Conservation (phyloP, 1,140 invertebrate genomes). For the Popillia japonica region DNA sequence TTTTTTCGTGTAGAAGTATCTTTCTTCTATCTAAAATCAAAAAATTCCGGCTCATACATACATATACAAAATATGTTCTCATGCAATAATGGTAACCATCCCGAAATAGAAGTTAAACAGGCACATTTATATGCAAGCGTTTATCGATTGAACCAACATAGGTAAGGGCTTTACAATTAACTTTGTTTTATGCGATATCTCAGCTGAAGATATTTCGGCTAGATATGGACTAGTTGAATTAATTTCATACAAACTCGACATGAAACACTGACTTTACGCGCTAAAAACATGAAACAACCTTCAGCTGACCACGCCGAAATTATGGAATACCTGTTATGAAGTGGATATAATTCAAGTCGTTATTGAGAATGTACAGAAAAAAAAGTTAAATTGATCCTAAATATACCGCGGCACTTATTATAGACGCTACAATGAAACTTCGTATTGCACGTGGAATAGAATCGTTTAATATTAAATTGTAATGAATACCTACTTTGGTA, state of each 20-base stretch:
- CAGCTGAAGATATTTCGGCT: constrained; percentile 7
- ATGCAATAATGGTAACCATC: no score
- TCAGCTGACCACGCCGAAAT: constrained; percentile 2
- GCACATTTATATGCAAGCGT: not conserved
- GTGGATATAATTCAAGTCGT: not conserved
- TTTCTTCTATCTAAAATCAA: no score
- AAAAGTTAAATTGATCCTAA: not conserved
- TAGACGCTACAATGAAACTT: no score
- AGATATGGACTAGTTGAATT: constrained; percentile 16
- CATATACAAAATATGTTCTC: no score
- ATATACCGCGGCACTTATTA: not conserved
- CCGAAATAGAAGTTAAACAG: constrained; percentile 19
- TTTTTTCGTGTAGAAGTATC: no score
- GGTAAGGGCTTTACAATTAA: constrained; percentile 8
- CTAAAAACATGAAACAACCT: constrained; percentile 20
- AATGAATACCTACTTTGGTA: no score
- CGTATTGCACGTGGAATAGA: no score
- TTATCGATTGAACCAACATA: constrained; percentile 15
- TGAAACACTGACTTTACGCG: constrained; percentile 8
- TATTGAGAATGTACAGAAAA: not conserved
- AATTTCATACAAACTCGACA: constrained; percentile 19
- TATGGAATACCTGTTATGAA: not conserved
- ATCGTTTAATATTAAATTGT: no score
- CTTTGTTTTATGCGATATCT: constrained; percentile 15
- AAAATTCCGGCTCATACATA: no score